A percentile compares a stretch with the other conserved stretches of the same genome.
phyloP scores from a whole-genome alignment of 2,113 vertebrate genomes.

The Sterna hirundo region DNA sequence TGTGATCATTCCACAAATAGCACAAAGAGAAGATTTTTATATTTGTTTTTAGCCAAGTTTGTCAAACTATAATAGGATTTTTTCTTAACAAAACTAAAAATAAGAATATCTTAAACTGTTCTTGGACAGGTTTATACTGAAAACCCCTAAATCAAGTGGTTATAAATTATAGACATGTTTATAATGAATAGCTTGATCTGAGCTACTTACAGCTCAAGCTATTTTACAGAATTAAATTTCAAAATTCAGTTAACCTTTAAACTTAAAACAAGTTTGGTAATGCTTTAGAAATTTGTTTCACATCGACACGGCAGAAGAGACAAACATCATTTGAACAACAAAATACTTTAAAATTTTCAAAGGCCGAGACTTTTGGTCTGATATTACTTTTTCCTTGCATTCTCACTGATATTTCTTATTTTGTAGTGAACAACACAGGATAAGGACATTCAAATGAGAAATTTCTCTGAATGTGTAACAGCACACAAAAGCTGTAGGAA shows the following conservation, averaged over 20 bases:
- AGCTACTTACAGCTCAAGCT: not conserved
- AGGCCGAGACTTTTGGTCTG: not conserved
- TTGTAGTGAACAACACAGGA: not conserved
- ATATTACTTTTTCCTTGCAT: not conserved
- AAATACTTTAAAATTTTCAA: not conserved
- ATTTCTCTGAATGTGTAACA: not conserved
- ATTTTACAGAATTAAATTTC: not conserved
- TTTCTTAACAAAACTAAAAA: not conserved
- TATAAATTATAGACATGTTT: not conserved
- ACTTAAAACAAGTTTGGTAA: not conserved
- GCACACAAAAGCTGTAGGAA: not conserved
- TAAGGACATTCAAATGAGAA: not conserved
- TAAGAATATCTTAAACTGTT: not conserved
- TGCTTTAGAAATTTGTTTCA: not conserved
- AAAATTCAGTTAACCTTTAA: not conserved
- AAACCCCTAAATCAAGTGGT: not conserved
- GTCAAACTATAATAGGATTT: not conserved
- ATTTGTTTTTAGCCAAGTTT: not conserved
- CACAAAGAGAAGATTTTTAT: not conserved
- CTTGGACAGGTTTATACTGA: not conserved
- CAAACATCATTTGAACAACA: not conserved
- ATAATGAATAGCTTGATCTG: not conserved
- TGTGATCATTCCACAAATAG: not conserved
- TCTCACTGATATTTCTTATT: not conserved
- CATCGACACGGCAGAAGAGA: not conserved